A percentile compares a stretch with the other conserved stretches of the same genome.
phyloP scores from a whole-genome alignment of 2,113 vertebrate genomes.

The Thamnaconus septentrionalis region DNA sequence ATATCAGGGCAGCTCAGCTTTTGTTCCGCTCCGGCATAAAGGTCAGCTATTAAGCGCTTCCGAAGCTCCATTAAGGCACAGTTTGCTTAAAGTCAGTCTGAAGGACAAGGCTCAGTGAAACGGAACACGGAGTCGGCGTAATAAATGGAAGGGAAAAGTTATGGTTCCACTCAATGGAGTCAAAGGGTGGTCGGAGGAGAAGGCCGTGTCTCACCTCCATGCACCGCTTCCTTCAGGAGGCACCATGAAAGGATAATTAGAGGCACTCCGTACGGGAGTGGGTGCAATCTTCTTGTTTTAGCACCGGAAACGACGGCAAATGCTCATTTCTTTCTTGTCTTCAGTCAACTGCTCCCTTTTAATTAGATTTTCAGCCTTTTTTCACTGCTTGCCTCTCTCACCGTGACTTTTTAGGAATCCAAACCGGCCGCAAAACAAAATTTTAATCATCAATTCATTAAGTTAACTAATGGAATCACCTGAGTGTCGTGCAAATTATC shows the following conservation, averaged over 20 bases:
- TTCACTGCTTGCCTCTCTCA: conserved; percentile 23
- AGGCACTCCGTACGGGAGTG: not conserved
- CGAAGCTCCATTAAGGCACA: conserved; percentile 56
- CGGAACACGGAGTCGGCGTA: conserved; percentile 46
- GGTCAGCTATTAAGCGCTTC: conserved; percentile 62
- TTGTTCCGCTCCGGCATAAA: conserved; percentile 60
- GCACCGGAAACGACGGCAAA: no score
- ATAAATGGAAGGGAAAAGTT: conserved; percentile 69
- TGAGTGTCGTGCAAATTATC: conserved; percentile 58
- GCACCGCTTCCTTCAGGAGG: conserved; percentile 19
- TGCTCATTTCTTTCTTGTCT: conserved; percentile 9
- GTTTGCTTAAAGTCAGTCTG: conserved; percentile 66
- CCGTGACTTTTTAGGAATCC: conserved; percentile 14
- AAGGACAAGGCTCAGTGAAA: conserved; percentile 66
- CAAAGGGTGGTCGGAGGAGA: conserved; percentile 66
- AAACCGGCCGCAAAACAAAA: conserved; percentile 42
- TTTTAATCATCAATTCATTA: conserved; percentile 64
- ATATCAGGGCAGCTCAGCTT: conserved; percentile 25
- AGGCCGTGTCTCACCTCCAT: conserved; percentile 39
- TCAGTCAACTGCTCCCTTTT: conserved; percentile 14
- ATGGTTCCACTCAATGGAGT: conserved; percentile 69
- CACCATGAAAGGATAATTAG: conserved; percentile 18
- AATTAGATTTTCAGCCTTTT: conserved; percentile 42
- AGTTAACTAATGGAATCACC: conserved; percentile 61
- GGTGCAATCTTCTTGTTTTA: conserved; percentile 9